Conservation (phyloP, 1,140 invertebrate species). For the Zophobas morio region DNA sequence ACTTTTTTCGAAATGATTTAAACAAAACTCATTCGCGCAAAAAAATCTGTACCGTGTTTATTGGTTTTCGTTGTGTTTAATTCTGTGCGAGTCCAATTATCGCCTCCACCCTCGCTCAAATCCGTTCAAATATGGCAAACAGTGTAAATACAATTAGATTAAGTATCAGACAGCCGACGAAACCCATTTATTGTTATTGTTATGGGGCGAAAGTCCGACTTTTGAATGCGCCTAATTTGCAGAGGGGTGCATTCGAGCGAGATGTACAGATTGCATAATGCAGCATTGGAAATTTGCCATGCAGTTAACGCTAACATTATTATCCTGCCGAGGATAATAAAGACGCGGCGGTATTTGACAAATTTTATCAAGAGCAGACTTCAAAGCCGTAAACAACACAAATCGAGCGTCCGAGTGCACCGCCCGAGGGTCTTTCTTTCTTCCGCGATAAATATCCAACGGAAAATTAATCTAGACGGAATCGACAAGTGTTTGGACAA, state of each 20-base stretch:
- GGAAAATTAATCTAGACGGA: too few relatives aligned
- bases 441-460: too few relatives aligned
- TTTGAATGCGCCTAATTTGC: conserved; percentile 53
- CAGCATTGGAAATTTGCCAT: conserved; percentile 55
- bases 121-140: conserved; percentile 56
- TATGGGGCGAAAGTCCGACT: conserved; percentile 51
- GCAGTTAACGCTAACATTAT: conserved; percentile 51
- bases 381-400: too few relatives aligned
- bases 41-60: conserved; percentile 13
- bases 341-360: conserved; percentile 45
- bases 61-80: conserved; percentile 8
- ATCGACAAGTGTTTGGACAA: not conserved
- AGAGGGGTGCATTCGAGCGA: conserved; percentile 33
- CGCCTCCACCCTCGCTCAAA: conserved; percentile 44
- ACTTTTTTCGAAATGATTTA: too few relatives aligned
- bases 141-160: conserved; percentile 63
- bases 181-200: conserved; percentile 60
- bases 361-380: conserved; percentile 53
- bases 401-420: too few relatives aligned
- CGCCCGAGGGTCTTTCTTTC: too few relatives aligned
- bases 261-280: conserved; percentile 51
- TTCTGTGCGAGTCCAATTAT: conserved; percentile 17
- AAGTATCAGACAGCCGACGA: conserved; percentile 56
- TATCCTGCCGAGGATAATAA: conserved; percentile 55
- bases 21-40: too few relatives aligned